Evolutionary conservation across 1,140 invertebrate species (phyloP), one percentile per base, ranked within the genome.

Genomic region (Phenacoccus solenopsis): DNA sequence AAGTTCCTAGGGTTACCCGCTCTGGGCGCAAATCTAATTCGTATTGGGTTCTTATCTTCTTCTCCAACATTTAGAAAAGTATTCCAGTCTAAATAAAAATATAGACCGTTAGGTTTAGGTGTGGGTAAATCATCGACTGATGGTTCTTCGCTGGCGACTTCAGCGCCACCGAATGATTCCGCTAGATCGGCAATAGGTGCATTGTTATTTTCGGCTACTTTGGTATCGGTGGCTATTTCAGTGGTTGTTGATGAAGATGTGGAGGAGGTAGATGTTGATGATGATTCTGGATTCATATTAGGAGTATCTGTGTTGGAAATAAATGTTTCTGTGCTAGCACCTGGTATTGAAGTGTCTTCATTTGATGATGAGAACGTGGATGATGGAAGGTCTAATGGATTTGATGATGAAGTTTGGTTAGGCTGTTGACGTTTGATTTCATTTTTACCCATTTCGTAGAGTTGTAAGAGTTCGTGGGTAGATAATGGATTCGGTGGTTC

Each of bases 41-140:
- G 88, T 1, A 91, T 85, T 21, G 70, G 71, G 5, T 70, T 72
- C 78, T 87, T 87, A 28, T 86, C 85, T 68, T 84, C 87, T 20
- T 90, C 87, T 25, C 89, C 90, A 2, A 91, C 88, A 77, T 91
- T 88, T 3, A 91, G 79, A 74, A 93, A 93, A 13, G 87, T 84
- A 75, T 93, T 91, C 89, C 89, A 91, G 75, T 93, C 90, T 0
- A 91, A 79, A 68, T 91, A 82, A 78, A 90, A 91, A 75, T 91
- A 93, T 57, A 93, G 85, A 1, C 90, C 90, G 70, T 86, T 90
- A 75, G 84, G 86, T 71, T 82, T 83, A 0, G 69, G 61, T 9
- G 74, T 68, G 82, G 84, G 22, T 30, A 85, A 73, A 10, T 79
- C 80, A 20, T 85, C 84, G 74, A 85, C 84, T 0, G 82, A 81